These are phyloP conservation scores for Kryptolebias marmoratus DNA, from an alignment of 2,113 vertebrate genomes.

Conservation along the genomic window DNA sequence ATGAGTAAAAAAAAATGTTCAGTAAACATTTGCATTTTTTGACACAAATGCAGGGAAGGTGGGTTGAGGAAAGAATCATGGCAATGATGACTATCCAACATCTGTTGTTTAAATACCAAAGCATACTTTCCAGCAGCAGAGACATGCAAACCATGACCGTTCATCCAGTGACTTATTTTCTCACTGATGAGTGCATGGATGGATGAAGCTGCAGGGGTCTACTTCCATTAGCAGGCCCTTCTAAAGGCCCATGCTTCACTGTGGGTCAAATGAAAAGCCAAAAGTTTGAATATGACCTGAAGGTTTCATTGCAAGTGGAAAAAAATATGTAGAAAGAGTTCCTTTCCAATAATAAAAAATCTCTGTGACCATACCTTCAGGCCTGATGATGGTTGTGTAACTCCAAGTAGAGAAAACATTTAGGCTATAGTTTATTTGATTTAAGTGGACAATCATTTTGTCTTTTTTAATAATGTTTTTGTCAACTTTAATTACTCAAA, in stretches of 20 bases:
- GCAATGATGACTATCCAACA: not conserved
- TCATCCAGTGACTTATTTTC: not conserved
- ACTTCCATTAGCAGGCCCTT: slow-evolving; percentile 25
- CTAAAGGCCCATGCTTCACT: slow-evolving; percentile 47
- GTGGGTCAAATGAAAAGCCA: slow-evolving; percentile 2
- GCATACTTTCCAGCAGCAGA: not conserved
- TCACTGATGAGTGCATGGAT: not conserved
- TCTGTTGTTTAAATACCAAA: not conserved
- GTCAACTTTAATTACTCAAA: no score
- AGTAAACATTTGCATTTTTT: not conserved
- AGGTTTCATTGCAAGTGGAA: slow-evolving; percentile 16
- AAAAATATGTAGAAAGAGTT: no score
- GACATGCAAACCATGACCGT: slow-evolving; percentile 5
- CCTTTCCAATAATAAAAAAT: not conserved
- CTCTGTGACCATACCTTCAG: not conserved
- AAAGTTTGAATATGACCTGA: slow-evolving; percentile 15
- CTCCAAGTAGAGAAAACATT: not conserved
- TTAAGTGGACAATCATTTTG: not conserved
- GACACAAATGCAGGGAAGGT: not conserved
- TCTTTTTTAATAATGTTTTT: not conserved
- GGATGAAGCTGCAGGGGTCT: slow-evolving; percentile 22
- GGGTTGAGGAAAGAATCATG: not conserved
- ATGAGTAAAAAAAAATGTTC: not conserved
- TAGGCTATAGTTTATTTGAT: not conserved
- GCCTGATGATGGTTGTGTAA: not conserved